Base-by-base conservation (phyloP, 2,888 invertebrate species). In the Drosophila lacicola region DNA sequence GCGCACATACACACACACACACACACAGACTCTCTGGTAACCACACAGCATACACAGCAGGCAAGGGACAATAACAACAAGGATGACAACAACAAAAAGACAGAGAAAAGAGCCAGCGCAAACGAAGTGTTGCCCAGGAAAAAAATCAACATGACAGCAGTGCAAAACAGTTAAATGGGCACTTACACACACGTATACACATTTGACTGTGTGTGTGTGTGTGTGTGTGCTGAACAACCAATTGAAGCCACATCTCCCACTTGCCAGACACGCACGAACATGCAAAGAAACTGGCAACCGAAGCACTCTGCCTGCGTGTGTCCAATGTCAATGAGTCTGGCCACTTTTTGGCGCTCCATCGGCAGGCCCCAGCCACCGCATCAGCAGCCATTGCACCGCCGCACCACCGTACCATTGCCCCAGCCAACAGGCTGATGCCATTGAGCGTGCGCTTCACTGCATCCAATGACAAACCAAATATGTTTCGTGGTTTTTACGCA, bases 401-500 rank as follows among this genome's bases (percentile, higher is more conserved):
- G 9, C 33, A 1, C 37, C 19, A 1, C 8, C 4, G 21, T 46
- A 21, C 19, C 36, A 25, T 11, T 13, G 13, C 14, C 10, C 29
- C 47, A 21, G 11, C 17, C 41, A 3, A 11, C 44, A 9, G 39
- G 41, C 62, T 33, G 21, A 9, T 39, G 13, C 62, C 71, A 70
- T 62, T 76, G 63, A 65, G 66, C 53, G 68, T 70, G 65, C 84
- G 89, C 80, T 74, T 74, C 78, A 84, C 65, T 89, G 84, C 82
- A 74, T 78, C 86, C 84, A 90, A 87, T 89, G 85, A 89, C 88
- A 86, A 83, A 82, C 80, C 88, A 88, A 90, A 90, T 89, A 91
- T 90, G 88, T 89, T 90, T 90, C 85, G 90, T 91, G 91, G 91
- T 89, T 90, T 88, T 88, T 84, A 77, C 84, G 76, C 86, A 75